Evolutionary conservation across 2,113 vertebrate genomes (phyloP).

Genomic region (Rafetus swinhoei): DNA sequence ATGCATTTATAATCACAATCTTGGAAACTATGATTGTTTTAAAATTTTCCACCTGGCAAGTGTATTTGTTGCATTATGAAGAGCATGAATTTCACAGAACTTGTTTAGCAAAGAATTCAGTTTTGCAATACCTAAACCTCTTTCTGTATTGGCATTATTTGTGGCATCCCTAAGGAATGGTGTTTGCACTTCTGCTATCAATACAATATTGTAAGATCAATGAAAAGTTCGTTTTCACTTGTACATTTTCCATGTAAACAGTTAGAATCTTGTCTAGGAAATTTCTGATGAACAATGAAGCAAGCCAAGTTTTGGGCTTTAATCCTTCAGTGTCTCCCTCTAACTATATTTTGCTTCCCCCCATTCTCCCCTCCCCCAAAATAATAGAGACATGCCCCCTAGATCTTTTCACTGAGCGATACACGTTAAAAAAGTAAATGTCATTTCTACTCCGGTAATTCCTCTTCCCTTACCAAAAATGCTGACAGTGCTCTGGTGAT

Average conservation of each 20-base stretch:
- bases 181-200: neutral
- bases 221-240: neutral
- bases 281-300: neutral
- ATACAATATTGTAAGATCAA: neutral
- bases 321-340: neutral
- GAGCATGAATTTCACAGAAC: neutral
- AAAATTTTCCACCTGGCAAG: slow-evolving; percentile 25
- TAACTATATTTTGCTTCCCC: neutral
- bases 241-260: neutral
- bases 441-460: neutral
- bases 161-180: neutral
- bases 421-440: neutral
- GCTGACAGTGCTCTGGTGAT: neutral
- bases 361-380: slow-evolving; percentile 44
- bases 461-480: neutral
- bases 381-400: neutral
- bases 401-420: neutral
- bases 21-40: slow-evolving; percentile 3
- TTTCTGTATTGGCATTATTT: neutral
- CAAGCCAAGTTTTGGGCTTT: neutral
- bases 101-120: neutral
- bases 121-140: neutral
- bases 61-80: neutral
- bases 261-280: neutral
- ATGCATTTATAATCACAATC: neutral